Evolutionary conservation across 1,140 invertebrate species (phyloP).

Genomic region (Diploscapter pachys): DNA sequence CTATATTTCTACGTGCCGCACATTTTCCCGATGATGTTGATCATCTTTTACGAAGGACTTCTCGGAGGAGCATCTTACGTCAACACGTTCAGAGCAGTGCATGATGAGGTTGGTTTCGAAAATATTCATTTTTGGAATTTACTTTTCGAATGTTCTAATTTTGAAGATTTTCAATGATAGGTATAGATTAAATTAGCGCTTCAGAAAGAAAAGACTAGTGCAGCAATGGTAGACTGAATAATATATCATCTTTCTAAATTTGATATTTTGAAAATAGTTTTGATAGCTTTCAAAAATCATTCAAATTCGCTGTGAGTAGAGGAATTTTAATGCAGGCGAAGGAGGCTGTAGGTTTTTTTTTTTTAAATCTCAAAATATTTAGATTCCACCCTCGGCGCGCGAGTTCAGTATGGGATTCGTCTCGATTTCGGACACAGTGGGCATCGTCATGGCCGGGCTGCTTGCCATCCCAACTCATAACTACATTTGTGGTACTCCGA

Average conservation of each 20-base stretch:
- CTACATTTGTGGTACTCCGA: conserved; percentile 11
- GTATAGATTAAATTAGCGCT: too few species aligned
- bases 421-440: conserved; percentile 32
- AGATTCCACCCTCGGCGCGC: conserved; percentile 15
- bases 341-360: not conserved
- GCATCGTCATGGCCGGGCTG: conserved; percentile 38
- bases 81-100: conserved; percentile 77
- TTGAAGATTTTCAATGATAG: too few species aligned
- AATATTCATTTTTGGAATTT: not conserved
- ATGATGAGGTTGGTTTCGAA: conserved; percentile 60
- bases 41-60: conserved; percentile 51
- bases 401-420: conserved; percentile 37
- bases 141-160: too few species aligned
- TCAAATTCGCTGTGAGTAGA: too few species aligned
- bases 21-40: conserved; percentile 26
- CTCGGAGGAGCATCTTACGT: conserved; percentile 78
- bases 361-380: conserved; percentile 17
- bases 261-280: too few species aligned
- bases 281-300: too few species aligned
- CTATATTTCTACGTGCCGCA: conserved; percentile 32
- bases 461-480: conserved; percentile 38
- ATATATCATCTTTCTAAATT: too few species aligned
- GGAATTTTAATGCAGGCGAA: not conserved
- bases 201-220: too few species aligned
- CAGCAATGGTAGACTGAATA: too few species aligned